Base-by-base conservation (phyloP, 1,140 invertebrate species). In the Macrostomum lignano region DNA sequence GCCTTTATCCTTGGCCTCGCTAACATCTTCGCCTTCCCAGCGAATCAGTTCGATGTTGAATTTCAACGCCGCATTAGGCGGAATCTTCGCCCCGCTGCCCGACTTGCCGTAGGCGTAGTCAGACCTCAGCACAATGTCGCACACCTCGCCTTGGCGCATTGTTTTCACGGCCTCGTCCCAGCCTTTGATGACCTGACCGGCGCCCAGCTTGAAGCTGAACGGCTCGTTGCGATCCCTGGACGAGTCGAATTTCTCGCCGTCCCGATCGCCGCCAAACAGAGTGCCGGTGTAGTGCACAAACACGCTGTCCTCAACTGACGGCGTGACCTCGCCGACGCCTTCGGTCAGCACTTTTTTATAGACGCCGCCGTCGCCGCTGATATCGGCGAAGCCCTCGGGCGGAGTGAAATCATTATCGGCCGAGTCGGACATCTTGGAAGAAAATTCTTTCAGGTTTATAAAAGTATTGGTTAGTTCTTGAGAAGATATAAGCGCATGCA, bases 241-340 rank as follows among this genome's bases (percentile, higher is more conserved):
- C 3, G 34, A 36, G 17, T 36, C 34, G 22, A 36, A 36, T 33
- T 36, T 23, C 32, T 28, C 11, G 3, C 34, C 34, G 15, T 36
- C 26, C 22, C 26, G 24, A 14, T 33, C 32, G 15, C 84, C 86
- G 61, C 86, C 72, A 6, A 69, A 45, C 7, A 94, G 58, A 2
- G 69, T 76, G n/a, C 88, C 86, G 14, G 70, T 71, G 50, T 96
- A 96, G 59, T 96, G 82, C 6, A 93, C 74, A 17, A 49, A 69
- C 1, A 93, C 82, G 42, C 65, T 71, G 51, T 60, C 58, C 2
- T 70, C 69, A 3, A 29, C 21, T 4, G 17, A 3, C 4, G 34
- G 25, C 6, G 4, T 15, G 24, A 19, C 13, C 17, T 29, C 19
- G 28, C 13, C 25, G 6, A 7, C n/a, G 19, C 33, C 33, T 36